Conservation (phyloP, 1,140 invertebrate species). For the Cotesia vestalis region DNA sequence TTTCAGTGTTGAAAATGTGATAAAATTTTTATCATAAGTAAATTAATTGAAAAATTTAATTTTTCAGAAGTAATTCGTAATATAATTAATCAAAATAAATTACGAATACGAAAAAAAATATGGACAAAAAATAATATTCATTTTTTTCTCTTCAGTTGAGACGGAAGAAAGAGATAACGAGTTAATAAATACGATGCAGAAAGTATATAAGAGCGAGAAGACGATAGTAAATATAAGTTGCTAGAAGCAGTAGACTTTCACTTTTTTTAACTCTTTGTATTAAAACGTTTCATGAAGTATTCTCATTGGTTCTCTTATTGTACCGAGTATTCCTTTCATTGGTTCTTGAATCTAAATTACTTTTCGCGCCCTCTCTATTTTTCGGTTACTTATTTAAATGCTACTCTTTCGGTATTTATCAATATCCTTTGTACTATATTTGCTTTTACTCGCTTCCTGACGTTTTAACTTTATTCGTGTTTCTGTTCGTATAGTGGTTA, state of each 20-base stretch:
- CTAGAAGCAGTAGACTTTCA: slow-evolving; percentile 55
- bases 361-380: slow-evolving; percentile 28
- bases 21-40: too few species aligned
- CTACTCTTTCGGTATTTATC: slow-evolving; percentile 10
- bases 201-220: slow-evolving; percentile 29
- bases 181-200: slow-evolving; percentile 5
- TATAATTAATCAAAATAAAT: too few species aligned
- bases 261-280: slow-evolving; percentile 55
- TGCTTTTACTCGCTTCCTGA: not conserved
- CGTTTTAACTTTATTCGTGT: slow-evolving; percentile 10
- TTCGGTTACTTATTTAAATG: slow-evolving; percentile 27
- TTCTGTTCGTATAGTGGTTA: slow-evolving; percentile 48
- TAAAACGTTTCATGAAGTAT: slow-evolving; percentile 35
- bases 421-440: slow-evolving; percentile 22
- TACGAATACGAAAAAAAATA: too few species aligned
- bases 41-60: too few species aligned
- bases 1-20: too few species aligned
- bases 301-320: slow-evolving; percentile 40
- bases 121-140: too few species aligned
- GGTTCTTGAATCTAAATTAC: not conserved
- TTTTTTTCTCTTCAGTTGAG: too few species aligned
- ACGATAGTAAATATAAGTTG: slow-evolving; percentile 39
- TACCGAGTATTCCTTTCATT: slow-evolving; percentile 11
- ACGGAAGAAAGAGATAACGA: not conserved
- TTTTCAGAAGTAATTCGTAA: too few species aligned